These are phyloP conservation scores for Corythoichthys intestinalis DNA, from an alignment of 2,113 vertebrate species.

Conservation along the genomic window DNA sequence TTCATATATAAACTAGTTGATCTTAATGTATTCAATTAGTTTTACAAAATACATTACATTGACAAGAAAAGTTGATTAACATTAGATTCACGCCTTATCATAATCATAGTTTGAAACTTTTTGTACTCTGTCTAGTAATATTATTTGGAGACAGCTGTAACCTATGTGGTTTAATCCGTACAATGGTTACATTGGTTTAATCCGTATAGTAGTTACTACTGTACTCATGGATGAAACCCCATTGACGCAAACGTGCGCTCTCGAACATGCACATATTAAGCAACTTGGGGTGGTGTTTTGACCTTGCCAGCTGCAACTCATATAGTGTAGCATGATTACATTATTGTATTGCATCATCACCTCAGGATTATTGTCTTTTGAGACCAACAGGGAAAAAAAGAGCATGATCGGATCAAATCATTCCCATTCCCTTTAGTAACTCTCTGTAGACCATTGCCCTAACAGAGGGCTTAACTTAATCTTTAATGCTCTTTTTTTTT, in stretches of 20 bases:
- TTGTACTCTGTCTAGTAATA: conserved; percentile 31
- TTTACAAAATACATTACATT: too few species aligned
- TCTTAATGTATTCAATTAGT: too few species aligned
- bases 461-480: conserved; percentile 24
- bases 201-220: too few species aligned
- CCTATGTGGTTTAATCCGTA: too few species aligned
- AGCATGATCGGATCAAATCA: conserved; percentile 7
- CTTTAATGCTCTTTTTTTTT: not conserved
- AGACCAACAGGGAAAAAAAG: not conserved
- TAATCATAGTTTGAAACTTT: not conserved
- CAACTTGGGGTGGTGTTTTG: not conserved
- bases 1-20: too few species aligned
- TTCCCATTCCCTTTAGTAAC: conserved; percentile 14
- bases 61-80: too few species aligned
- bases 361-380: conserved; percentile 23
- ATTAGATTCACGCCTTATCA: not conserved
- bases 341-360: conserved; percentile 32
- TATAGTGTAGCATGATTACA: conserved; percentile 17
- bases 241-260: conserved; percentile 13
- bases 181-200: too few species aligned
- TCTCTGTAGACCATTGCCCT: not conserved
- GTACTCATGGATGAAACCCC: too few species aligned
- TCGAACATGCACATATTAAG: not conserved
- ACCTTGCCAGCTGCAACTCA: conserved; percentile 31
- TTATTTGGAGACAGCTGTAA: conserved; percentile 42